phyloP scores from a whole-genome alignment of 2,797 vertebrate species.

The Macropus fuliginosus region DNA sequence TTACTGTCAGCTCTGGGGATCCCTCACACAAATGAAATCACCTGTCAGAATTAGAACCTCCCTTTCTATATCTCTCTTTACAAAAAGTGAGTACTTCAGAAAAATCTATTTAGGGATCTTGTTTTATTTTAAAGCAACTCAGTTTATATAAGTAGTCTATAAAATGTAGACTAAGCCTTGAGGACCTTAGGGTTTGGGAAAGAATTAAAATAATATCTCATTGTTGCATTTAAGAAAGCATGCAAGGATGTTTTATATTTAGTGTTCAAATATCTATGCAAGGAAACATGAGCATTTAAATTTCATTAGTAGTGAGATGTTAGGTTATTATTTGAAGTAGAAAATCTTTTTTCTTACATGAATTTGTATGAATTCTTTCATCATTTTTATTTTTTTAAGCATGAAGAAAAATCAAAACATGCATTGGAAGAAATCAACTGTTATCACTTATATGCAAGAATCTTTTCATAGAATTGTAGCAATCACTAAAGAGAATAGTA shows the following conservation, averaged over 20 bases:
- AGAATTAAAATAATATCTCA: slow-evolving; percentile 18
- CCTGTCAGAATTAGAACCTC: too few species aligned
- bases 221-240: not conserved
- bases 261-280: slow-evolving; percentile 16
- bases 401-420: slow-evolving; percentile 66
- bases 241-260: not conserved
- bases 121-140: not conserved
- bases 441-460: slow-evolving; percentile 63
- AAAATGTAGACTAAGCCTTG: not conserved
- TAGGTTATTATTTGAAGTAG: not conserved
- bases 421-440: slow-evolving; percentile 62
- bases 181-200: not conserved
- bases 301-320: not conserved
- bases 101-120: not conserved
- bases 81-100: too few species aligned
- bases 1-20: too few species aligned
- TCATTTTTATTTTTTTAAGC: slow-evolving; percentile 52
- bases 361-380: slow-evolving; percentile 6
- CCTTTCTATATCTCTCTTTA: too few species aligned
- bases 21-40: too few species aligned
- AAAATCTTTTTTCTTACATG: too few species aligned
- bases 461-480: slow-evolving; percentile 68
- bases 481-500: slow-evolving; percentile 73
- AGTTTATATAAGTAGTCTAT: not conserved
- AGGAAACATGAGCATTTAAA: not conserved